Conservation (phyloP, 1,140 invertebrate species). For the Leptinotarsa undecemlineata region DNA sequence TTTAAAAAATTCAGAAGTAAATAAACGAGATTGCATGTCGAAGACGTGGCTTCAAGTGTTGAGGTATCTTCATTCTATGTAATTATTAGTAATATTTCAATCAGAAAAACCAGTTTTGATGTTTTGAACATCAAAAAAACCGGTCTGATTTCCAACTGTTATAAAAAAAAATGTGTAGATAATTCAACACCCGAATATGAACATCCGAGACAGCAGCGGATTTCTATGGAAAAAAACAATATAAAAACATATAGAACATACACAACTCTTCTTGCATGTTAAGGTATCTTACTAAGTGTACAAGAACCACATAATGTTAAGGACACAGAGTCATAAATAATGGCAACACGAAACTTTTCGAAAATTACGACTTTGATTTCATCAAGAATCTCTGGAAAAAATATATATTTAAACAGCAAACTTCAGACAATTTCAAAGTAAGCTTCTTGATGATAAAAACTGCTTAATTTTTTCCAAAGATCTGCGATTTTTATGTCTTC, state of each 20-base stretch:
- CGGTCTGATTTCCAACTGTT: too few relatives aligned
- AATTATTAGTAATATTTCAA: too few relatives aligned
- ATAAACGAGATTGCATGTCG: slow-evolving; percentile 30
- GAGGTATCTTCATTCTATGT: neutral
- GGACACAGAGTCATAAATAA: slow-evolving; percentile 18
- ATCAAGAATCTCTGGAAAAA: neutral
- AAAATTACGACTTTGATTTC: slow-evolving; percentile 18
- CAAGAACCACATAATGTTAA: slow-evolving; percentile 22
- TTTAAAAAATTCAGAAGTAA: slow-evolving; percentile 32
- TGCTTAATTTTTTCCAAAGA: neutral
- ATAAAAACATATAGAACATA: slow-evolving; percentile 19
- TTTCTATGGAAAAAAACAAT: slow-evolving; percentile 21
- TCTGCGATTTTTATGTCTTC: neutral
- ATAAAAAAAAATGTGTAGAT: neutral
- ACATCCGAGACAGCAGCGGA: neutral
- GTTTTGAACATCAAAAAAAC: too few relatives aligned
- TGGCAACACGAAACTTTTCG: slow-evolving; percentile 27
- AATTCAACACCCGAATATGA: slow-evolving; percentile 1
- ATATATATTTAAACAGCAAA: neutral
- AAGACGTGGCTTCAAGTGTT: neutral
- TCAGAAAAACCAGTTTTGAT: too few relatives aligned
- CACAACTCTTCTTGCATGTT: neutral
- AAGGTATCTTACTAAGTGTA: neutral
- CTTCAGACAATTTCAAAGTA: too few relatives aligned
- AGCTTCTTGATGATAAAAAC: too few relatives aligned